Conservation (phyloP, 2,113 vertebrate species). For the Phalacrocorax brasilianus region DNA sequence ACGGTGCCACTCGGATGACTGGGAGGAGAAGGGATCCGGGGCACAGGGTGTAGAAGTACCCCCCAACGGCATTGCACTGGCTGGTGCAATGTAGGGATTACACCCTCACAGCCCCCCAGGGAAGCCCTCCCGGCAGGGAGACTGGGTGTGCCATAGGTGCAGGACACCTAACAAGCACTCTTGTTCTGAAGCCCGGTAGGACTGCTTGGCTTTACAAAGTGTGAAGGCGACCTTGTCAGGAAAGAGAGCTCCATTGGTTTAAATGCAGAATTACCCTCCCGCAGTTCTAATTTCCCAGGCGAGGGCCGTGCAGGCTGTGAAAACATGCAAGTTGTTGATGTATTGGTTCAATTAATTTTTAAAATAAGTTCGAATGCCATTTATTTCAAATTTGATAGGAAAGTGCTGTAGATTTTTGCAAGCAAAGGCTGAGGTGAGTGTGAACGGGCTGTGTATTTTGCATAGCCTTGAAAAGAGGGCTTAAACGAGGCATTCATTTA, state of each 20-base stretch:
- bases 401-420: neutral
- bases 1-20: neutral
- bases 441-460: neutral
- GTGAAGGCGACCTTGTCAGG: neutral
- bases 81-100: neutral
- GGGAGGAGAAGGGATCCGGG: neutral
- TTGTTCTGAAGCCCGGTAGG: neutral
- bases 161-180: neutral
- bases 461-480: neutral
- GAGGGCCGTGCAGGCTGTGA: neutral
- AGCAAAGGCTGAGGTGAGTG: neutral
- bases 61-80: too few relatives aligned
- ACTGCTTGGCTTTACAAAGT: neutral
- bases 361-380: conserved; percentile 35
- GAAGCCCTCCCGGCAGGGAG: neutral
- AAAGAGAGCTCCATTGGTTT: conserved; percentile 30
- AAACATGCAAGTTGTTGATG: conserved; percentile 52
- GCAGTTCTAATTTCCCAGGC: conserved; percentile 48
- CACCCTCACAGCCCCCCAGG: too few relatives aligned
- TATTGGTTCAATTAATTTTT: conserved; percentile 60
- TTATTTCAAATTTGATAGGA: conserved; percentile 10
- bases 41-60: accelerated
- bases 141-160: neutral
- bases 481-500: neutral
- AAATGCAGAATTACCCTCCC: conserved; percentile 46